phyloP scores from a whole-genome alignment of 1,140 invertebrate species.

The Ericerus pela region DNA sequence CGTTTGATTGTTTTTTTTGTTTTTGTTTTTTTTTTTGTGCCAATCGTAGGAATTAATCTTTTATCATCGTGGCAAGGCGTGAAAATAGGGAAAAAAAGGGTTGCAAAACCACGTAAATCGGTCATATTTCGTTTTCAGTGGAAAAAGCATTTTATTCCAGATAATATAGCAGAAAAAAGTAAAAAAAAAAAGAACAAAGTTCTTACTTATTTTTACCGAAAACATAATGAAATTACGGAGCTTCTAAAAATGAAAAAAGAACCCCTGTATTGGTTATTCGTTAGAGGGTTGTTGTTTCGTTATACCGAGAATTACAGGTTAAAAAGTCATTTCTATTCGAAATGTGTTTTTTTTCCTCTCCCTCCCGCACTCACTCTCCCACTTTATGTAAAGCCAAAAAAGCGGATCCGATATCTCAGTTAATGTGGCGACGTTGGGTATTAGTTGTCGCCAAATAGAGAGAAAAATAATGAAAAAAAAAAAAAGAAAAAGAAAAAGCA shows the following conservation, averaged over 20 bases:
- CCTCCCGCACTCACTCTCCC: too few relatives aligned
- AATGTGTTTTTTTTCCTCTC: slow-evolving; percentile 6
- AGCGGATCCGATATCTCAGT: slow-evolving; percentile 4
- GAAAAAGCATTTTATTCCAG: slow-evolving; percentile 6
- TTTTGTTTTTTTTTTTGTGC: not conserved
- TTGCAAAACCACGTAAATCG: slow-evolving; percentile 7
- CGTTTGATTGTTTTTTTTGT: not conserved
- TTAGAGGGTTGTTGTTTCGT: not conserved
- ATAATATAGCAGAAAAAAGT: too few relatives aligned
- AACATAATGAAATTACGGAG: slow-evolving; percentile 6
- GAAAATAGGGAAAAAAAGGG: slow-evolving; percentile 1
- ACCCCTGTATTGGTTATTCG: slow-evolving; percentile 2
- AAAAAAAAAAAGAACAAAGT: too few relatives aligned
- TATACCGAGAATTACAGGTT: slow-evolving; percentile 4
- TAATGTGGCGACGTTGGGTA: slow-evolving; percentile 7
- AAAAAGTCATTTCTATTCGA: slow-evolving; percentile 10
- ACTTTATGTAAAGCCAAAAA: too few relatives aligned
- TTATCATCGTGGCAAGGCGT: not conserved
- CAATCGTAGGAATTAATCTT: not conserved
- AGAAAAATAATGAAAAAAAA: too few relatives aligned
- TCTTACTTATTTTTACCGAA: slow-evolving; percentile 1
- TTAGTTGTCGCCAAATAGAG: slow-evolving; percentile 1
- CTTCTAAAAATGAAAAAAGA: not conserved
- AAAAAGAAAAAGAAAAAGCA: too few relatives aligned
- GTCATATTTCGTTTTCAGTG: slow-evolving; percentile 6